Evolutionary conservation across 1,140 invertebrate genomes (phyloP).

Genomic region (Trachymyrmex cornetzi): DNA sequence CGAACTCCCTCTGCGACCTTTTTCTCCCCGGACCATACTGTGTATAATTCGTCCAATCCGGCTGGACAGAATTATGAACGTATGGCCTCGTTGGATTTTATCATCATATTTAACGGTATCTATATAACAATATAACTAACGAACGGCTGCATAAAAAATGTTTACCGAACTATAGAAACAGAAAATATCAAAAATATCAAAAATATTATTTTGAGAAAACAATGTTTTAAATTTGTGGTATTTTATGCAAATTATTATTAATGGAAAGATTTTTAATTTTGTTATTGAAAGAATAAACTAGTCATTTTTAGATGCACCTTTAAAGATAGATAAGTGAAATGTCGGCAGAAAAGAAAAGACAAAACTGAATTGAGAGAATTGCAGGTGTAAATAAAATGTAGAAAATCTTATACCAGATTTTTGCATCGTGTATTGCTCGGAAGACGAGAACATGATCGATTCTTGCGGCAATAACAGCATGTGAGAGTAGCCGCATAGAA

Average conservation of each 20-base stretch:
- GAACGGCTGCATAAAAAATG: not conserved
- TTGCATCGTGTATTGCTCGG: not conserved
- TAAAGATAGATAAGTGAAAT: not conserved
- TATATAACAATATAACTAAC: not conserved
- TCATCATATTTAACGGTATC: not conserved
- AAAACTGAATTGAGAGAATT: not conserved
- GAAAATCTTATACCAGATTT: not conserved
- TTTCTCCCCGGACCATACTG: conserved; percentile 59
- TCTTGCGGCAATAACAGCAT: not conserved
- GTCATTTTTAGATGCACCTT: not conserved
- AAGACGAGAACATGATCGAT: conserved; percentile 9
- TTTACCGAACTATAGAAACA: not conserved
- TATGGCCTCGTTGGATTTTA: conserved; percentile 1
- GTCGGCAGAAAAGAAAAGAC: not conserved
- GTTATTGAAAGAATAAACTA: not conserved
- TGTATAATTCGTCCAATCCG: conserved; percentile 40
- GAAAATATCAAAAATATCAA: not conserved
- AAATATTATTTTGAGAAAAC: not conserved
- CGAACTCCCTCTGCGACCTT: conserved; percentile 68
- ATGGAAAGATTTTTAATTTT: not conserved
- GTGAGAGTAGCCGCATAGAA: conserved; percentile 9
- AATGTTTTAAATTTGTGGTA: not conserved
- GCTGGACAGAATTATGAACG: conserved; percentile 38
- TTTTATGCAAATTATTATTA: not conserved
- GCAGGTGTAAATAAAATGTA: not conserved